Conservation (phyloP, 2,113 vertebrate genomes). For the Myrmecophaga tridactyla region DNA sequence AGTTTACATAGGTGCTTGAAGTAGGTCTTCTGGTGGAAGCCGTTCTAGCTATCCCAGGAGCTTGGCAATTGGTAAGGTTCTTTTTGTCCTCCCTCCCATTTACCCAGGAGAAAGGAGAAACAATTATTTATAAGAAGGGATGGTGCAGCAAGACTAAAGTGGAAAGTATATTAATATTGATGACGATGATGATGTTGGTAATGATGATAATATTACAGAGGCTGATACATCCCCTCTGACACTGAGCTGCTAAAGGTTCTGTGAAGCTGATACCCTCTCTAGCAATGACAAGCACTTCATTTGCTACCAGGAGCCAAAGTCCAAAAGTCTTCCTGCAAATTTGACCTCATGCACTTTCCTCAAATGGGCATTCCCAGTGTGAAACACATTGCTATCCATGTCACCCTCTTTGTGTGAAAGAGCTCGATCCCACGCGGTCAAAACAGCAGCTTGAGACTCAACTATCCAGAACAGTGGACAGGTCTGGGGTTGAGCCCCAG, state of each 20-base stretch:
- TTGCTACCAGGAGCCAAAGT: accelerated
- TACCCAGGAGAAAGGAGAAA: not conserved
- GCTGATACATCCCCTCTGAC: accelerated
- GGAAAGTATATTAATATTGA: not conserved
- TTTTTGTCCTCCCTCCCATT: too few relatives aligned
- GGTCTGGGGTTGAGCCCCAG: not conserved
- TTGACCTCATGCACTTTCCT: not conserved
- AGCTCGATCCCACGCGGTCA: too few relatives aligned
- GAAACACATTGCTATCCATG: accelerated
- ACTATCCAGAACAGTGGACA: not conserved
- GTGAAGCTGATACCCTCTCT: too few relatives aligned
- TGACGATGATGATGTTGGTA: accelerated
- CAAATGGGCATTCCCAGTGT: accelerated
- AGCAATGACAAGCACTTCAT: accelerated
- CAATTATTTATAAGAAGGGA: not conserved
- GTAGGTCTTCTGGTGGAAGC: not conserved
- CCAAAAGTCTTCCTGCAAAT: not conserved
- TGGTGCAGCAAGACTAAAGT: too few relatives aligned
- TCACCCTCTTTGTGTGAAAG: not conserved
- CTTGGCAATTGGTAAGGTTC: not conserved
- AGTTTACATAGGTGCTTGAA: conserved; percentile 49
- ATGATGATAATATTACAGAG: accelerated
- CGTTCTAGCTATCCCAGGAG: not conserved
- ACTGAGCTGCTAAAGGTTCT: accelerated
- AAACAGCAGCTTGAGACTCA: not conserved